phyloP scores from a whole-genome alignment of 2,888 invertebrate species.

The Argyra leucocephala region DNA sequence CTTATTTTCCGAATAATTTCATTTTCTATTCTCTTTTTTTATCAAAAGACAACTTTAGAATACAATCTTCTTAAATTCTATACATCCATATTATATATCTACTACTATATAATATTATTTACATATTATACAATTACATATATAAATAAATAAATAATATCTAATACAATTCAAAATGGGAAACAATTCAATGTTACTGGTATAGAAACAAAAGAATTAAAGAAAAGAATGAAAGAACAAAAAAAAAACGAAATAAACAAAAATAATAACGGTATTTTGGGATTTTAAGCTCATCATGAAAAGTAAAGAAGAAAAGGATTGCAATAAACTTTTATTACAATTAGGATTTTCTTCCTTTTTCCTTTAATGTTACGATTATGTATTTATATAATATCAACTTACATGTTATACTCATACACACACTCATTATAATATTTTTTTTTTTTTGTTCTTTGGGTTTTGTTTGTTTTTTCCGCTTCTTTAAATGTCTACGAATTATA shows the following conservation, averaged over 20 bases:
- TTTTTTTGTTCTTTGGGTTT: background rate
- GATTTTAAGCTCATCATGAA: background rate
- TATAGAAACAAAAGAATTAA: background rate
- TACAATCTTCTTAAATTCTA: no score
- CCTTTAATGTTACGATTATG: no score
- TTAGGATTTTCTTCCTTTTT: background rate
- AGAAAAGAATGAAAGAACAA: background rate
- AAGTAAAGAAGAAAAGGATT: background rate
- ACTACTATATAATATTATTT: no score
- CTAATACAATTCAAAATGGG: background rate
- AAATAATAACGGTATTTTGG: background rate
- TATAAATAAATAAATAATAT: no score
- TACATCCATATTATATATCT: no score
- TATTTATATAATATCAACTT: no score
- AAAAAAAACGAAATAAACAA: background rate
- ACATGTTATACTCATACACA: no score
- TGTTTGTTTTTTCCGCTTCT: background rate
- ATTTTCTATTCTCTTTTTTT: no score
- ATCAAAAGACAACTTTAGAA: no score
- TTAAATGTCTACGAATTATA: no score
- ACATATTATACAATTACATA: no score
- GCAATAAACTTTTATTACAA: constrained; percentile 1
- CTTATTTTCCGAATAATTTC: no score
- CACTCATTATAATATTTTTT: background rate
- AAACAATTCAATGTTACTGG: background rate